Conservation (phyloP, 2,888 invertebrate species). For the Rhamphomyia laevipes region DNA sequence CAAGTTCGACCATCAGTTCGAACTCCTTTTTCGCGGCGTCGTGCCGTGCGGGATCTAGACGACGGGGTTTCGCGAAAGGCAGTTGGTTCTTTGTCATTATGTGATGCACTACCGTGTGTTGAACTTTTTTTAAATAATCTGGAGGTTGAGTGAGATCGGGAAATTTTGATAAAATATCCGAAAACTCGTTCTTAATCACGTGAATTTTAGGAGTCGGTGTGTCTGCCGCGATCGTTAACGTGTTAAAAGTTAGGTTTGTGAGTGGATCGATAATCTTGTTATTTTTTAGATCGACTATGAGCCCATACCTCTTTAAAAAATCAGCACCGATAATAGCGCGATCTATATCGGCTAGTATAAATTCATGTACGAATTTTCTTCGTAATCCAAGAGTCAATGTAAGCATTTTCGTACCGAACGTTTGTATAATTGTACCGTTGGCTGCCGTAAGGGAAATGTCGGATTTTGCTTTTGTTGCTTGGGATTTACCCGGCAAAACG, state of each 20-base stretch:
- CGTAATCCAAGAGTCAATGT: background rate
- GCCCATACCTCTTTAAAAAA: background rate
- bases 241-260: background rate
- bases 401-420: background rate
- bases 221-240: background rate
- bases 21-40: slow-evolving; percentile 4
- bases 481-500: background rate
- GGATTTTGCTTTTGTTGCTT: background rate
- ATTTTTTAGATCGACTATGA: background rate
- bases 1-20: slow-evolving; percentile 2
- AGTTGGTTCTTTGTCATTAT: background rate
- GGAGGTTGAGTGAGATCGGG: background rate
- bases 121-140: background rate
- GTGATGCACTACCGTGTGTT: background rate
- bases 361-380: background rate
- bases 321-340: background rate
- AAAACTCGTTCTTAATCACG: background rate
- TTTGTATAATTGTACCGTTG: background rate
- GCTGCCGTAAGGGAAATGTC: background rate
- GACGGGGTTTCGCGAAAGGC: background rate
- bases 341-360: background rate
- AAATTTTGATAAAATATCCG: background rate
- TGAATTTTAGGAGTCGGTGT: background rate
- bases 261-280: background rate
- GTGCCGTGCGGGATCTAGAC: background rate